Percentiles rank a stretch among this genome's conserved stretches.
Evolutionary conservation across 2,797 vertebrate species (phyloP).

Genomic region (Rhadinocentrus ornatus): DNA sequence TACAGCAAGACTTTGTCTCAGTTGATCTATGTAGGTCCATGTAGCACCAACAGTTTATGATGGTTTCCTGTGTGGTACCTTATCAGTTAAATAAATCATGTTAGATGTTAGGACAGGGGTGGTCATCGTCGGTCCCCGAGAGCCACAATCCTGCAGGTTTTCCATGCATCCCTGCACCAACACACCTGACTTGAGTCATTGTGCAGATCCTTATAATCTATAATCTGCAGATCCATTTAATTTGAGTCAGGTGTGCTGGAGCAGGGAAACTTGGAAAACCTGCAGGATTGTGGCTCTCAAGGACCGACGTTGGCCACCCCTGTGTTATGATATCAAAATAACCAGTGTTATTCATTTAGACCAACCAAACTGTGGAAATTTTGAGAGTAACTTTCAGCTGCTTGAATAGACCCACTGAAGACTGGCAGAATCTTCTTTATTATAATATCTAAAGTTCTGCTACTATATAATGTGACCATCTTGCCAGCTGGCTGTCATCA

Average conservation of each 20-base stretch:
- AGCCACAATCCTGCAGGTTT: too few species aligned
- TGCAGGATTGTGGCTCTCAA: too few species aligned
- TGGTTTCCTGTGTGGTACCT: background rate
- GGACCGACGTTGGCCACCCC: too few species aligned
- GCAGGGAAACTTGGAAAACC: too few species aligned
- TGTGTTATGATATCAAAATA: background rate
- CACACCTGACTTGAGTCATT: too few species aligned
- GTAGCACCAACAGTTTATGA: background rate
- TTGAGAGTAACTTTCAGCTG: background rate
- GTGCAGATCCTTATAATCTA: too few species aligned
- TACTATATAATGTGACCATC: background rate
- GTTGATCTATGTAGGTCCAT: background rate
- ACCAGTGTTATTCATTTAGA: background rate
- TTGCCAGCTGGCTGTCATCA: slow-evolving; percentile 11
- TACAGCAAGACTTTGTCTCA: background rate
- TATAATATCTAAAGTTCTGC: slow-evolving; percentile 6
- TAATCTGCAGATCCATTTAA: too few species aligned
- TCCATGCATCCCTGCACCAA: too few species aligned
- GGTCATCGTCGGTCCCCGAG: too few species aligned
- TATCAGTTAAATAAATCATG: background rate
- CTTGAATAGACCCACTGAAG: background rate
- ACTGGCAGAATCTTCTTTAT: background rate
- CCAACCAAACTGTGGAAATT: background rate
- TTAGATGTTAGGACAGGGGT: too few species aligned
- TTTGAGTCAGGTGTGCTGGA: too few species aligned